Base-by-base conservation (phyloP, 1,140 invertebrate species). In the Druon quercuslanigerum region DNA sequence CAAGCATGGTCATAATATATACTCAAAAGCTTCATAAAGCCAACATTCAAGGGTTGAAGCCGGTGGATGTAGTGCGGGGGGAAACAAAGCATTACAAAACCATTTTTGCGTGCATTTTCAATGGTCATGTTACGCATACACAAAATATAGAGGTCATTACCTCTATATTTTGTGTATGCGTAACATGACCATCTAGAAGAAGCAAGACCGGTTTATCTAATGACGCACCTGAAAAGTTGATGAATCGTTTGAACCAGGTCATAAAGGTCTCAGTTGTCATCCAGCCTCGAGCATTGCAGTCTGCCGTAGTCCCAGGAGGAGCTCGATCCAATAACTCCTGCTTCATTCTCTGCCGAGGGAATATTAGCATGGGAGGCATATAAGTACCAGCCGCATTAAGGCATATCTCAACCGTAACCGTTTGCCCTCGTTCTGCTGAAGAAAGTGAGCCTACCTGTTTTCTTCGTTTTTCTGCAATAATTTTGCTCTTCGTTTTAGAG, bases 11-110 rank as follows among this genome's bases (percentile, higher is more conserved):
- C 83, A 71, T 85, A 84, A 79, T 80, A 83, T 25, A 57, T 76
- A 51, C 74, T 87, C 50, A 87, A 56, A 19, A 89, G 86, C 70
- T 78, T 82, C 83, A 91, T 90, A 82, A 91, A 88, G 50, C 79
- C 77, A 20, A 88, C 84, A 79, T 91, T 90, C 1, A 91, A 79
- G 16, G 90, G 88, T 72, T 92, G 90, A 13, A 92, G 57, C 52
- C 85, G 80, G 71, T 85, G 74, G 73, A 12, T 70, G 4, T 40
- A 76, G 25, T 75, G 54, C 9, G 74, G 25, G 19, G 74, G 57
- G 16, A 75, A 66, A 66, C 56, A 60, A 17, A 75, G 9, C 17
- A 75, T 50, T 11, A 50, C 17, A 50, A 75, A 56, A 16, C 52
- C n/a, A 50, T 75, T 66, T n/a, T 66, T 50, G 6, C 74, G 20